Percentiles rank a stretch among this genome's conserved stretches.
These are phyloP conservation scores for Charaxes varanes DNA, from an alignment of 1,140 invertebrate genomes.

Conservation along the genomic window DNA sequence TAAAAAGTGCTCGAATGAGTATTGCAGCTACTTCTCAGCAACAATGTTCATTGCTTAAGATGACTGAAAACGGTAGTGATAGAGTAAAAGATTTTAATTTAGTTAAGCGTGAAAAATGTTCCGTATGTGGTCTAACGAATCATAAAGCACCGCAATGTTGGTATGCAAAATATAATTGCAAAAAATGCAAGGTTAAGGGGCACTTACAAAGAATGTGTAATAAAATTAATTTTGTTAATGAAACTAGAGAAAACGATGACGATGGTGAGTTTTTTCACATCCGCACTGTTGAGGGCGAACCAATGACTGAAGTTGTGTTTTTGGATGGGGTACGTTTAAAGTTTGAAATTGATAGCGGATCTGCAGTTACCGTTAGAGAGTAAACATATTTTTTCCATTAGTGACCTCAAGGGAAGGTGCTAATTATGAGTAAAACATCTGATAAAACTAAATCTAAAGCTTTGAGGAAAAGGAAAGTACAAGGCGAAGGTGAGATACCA, in stretches of 20 bases:
- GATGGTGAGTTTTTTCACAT: slow-evolving; percentile 16
- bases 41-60: too few species aligned
- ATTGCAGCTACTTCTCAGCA: not conserved
- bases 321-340: not conserved
- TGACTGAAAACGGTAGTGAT: too few species aligned
- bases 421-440: too few species aligned
- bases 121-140: slow-evolving; percentile 1
- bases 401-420: too few species aligned
- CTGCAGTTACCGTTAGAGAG: too few species aligned
- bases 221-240: slow-evolving; percentile 8
- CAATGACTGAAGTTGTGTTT: too few species aligned
- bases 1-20: slow-evolving; percentile 16
- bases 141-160: not conserved
- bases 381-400: too few species aligned
- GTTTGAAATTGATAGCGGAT: not conserved
- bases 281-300: slow-evolving; percentile 4
- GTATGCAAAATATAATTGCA: not conserved
- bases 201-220: slow-evolving; percentile 2
- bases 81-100: too few species aligned
- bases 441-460: too few species aligned
- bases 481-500: too few species aligned
- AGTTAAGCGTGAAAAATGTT: too few species aligned
- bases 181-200: slow-evolving; percentile 1
- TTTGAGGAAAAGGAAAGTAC: too few species aligned
- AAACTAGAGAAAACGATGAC: slow-evolving; percentile 3